A percentile compares a stretch with the other conserved stretches of the same genome.
phyloP scores from a whole-genome alignment of 2,113 vertebrate species.

The Pithys albifrons region DNA sequence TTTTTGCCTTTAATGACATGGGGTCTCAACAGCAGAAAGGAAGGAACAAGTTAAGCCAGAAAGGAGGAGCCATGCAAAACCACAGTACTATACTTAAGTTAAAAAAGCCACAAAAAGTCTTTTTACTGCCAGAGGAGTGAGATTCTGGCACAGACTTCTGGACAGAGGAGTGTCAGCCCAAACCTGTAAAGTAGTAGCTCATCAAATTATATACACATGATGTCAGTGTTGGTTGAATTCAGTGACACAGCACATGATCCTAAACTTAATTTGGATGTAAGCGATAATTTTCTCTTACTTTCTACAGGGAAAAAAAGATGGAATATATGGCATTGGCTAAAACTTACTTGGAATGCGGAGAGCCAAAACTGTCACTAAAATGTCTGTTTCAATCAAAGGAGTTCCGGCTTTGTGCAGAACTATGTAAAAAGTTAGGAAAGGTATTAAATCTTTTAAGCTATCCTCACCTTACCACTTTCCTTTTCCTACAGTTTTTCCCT shows the following conservation, averaged over 20 bases:
- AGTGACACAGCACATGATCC: background rate
- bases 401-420: conserved; percentile 76
- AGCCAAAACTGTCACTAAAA: conserved; percentile 79
- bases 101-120: background rate
- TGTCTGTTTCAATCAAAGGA: conserved; percentile 79
- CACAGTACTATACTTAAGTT: background rate
- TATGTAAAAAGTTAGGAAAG: conserved; percentile 80
- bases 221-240: background rate
- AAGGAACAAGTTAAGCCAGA: background rate
- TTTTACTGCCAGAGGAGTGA: background rate
- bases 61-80: background rate
- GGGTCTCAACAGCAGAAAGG: background rate
- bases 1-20: background rate
- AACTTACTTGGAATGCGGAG: conserved; percentile 79
- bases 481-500: background rate
- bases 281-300: background rate
- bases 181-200: background rate
- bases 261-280: background rate
- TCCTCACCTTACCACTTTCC: background rate
- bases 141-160: background rate
- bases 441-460: conserved; percentile 42
- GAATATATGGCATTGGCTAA: conserved; percentile 80
- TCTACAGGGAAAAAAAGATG: conserved; percentile 78
- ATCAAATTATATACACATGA: background rate
- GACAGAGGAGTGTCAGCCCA: background rate